These are phyloP conservation scores for Pogonocherus hispidulus DNA, from an alignment of 2,888 invertebrate species.

Conservation along the genomic window DNA sequence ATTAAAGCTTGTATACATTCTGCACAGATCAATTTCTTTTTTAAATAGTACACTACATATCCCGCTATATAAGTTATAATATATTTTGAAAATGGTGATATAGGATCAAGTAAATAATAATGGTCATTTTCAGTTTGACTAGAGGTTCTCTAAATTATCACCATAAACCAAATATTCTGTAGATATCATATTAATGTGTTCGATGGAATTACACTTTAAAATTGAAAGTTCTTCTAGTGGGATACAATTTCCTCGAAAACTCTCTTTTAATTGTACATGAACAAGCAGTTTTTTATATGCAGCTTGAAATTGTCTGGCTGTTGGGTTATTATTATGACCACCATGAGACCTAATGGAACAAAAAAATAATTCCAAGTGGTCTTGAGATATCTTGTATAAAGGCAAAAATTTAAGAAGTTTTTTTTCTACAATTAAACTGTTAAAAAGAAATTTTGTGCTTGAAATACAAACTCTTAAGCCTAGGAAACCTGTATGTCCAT, in stretches of 20 bases:
- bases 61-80: conserved; percentile 19
- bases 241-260: conserved; percentile 19
- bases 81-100: conserved; percentile 17
- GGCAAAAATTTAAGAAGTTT: not conserved
- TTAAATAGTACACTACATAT: not conserved
- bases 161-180: not conserved
- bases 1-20: not conserved
- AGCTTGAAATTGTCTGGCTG: conserved; percentile 20
- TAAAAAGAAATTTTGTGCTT: not conserved
- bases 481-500: conserved; percentile 3
- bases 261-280: conserved; percentile 11
- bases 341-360: conserved; percentile 1
- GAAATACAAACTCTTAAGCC: not conserved
- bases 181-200: not conserved
- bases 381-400: not conserved
- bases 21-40: not conserved
- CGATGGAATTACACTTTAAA: conserved; percentile 2
- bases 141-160: not conserved
- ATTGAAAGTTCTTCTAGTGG: conserved; percentile 14
- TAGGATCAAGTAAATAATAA: conserved; percentile 7
- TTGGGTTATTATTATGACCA: conserved; percentile 2
- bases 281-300: conserved; percentile 16
- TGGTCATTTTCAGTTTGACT: not conserved
- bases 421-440: not conserved
- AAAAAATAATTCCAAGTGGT: conserved; percentile 6